Evolutionary conservation across 2,888 invertebrate species (phyloP).

Genomic region (Deroplatys truncata): DNA sequence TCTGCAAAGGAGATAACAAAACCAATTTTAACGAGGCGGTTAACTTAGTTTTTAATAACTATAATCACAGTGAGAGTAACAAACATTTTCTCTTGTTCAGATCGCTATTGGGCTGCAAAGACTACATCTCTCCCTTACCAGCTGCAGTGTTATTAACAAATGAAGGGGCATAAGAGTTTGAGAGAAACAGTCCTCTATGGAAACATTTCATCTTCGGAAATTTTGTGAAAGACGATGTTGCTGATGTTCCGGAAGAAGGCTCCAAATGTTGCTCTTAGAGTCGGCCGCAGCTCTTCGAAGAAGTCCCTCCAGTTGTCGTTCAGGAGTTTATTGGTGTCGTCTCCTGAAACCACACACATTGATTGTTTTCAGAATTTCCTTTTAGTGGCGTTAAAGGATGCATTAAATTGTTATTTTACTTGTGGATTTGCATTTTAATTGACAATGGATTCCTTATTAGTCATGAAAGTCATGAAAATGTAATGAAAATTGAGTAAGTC

Average conservation of each 20-base stretch:
- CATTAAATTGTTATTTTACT: too few relatives aligned
- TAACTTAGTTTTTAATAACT: neutral
- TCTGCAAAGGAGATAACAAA: too few relatives aligned
- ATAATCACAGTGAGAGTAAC: neutral
- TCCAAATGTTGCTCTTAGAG: slow-evolving; percentile 51
- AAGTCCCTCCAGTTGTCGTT: slow-evolving; percentile 18
- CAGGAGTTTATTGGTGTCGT: neutral
- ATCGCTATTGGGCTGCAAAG: neutral
- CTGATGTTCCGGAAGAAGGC: slow-evolving; percentile 61
- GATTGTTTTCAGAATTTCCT: neutral
- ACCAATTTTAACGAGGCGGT: too few relatives aligned
- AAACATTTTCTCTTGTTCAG: neutral
- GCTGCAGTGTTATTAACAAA: neutral
- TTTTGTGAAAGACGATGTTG: slow-evolving; percentile 63
- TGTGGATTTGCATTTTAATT: too few relatives aligned
- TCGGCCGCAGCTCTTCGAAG: slow-evolving; percentile 1
- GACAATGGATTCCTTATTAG: too few relatives aligned
- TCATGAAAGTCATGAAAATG: too few relatives aligned
- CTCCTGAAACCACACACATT: neutral
- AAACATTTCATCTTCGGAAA: slow-evolving; percentile 63
- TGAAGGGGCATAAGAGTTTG: neutral
- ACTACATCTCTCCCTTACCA: neutral
- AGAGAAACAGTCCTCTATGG: slow-evolving; percentile 32
- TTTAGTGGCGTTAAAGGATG: neutral
- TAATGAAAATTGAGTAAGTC: too few relatives aligned